Percentiles rank a stretch among this genome's conserved stretches.
Conservation (phyloP, 2,797 vertebrate species). For the Bradypodion ventrale region DNA sequence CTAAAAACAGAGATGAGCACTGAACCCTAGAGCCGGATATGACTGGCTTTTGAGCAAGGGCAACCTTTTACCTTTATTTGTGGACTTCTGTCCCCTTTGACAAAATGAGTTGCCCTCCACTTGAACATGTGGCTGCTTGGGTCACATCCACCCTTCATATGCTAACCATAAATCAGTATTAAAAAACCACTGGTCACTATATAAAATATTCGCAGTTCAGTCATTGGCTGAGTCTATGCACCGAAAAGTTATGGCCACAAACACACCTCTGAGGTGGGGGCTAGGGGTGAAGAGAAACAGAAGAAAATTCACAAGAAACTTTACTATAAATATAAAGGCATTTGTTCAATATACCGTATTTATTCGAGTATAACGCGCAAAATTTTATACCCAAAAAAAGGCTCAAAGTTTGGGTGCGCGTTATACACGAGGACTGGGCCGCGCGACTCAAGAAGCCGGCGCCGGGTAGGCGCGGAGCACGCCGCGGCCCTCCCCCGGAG, state of each 20-base stretch:
- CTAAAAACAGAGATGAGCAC: no score
- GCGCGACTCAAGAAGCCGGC: no score
- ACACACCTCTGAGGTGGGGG: background rate
- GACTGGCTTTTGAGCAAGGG: no score
- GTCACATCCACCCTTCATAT: background rate
- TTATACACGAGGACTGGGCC: no score
- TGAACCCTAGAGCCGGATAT: no score
- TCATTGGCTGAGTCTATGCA: background rate
- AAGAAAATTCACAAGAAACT: background rate
- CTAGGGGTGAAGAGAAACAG: background rate
- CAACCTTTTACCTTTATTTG: no score
- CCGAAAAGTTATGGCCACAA: background rate
- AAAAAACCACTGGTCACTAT: background rate
- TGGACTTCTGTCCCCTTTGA: no score
- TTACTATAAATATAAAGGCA: background rate
- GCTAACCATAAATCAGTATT: background rate
- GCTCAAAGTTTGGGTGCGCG: no score
- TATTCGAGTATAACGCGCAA: no score
- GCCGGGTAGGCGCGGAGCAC: no score
- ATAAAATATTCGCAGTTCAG: background rate
- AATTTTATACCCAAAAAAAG: no score
- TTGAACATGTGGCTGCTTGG: background rate
- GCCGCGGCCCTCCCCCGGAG: no score
- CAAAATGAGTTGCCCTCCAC: background rate
- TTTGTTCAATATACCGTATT: background rate